Base-by-base conservation (phyloP, 2,888 invertebrate genomes). In the Onthophagus sagittarius region DNA sequence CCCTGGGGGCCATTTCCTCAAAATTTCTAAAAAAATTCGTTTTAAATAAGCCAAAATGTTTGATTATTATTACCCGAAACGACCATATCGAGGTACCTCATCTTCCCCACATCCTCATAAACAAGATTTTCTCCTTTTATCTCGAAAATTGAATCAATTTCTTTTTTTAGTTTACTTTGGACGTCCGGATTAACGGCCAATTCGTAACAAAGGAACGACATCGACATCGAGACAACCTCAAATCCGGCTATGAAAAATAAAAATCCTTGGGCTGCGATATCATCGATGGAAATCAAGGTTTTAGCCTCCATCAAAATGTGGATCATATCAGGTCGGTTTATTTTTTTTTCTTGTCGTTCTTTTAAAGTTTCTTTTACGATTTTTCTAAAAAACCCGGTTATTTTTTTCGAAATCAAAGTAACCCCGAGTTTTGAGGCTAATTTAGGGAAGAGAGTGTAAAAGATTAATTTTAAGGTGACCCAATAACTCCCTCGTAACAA, bases 321-420 rank as follows among this genome's bases (percentile, higher is more conserved):
- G 9, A 90, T 86, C 88, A 90, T 89, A 77, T 90, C 89, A 0
- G 88, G 88, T 73, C 90, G 80, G 0, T 87, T 82, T 5, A 89
- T 85, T 0, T 85, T 84, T 62, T 87, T 81, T 65, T 86, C 84
- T 62, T 86, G 84, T 9, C 89, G 84, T 3, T 82, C 80, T 64
- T 84, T 83, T 64, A 89, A 85, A 0, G 87, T 87, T 0, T 83
- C 80, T 0, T 73, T 71, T 0, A 85, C 31, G 0, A 69, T 15
- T 5, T 53, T 32, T 6, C 15, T 14, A 39, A 72, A 72, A 32
- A 70, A 69, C 4, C 15, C 33, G 1, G 39, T 53, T 9, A 0
- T 0, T 63, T 63, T 15, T 11, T 31, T 53, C 39, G 39, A 7
- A 9, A 53, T 9, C 11, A 9, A 11, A 2, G 9, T 53, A 53